Evolutionary conservation across 2,797 vertebrate species (phyloP).

Genomic region (Propithecus deckenii): DNA sequence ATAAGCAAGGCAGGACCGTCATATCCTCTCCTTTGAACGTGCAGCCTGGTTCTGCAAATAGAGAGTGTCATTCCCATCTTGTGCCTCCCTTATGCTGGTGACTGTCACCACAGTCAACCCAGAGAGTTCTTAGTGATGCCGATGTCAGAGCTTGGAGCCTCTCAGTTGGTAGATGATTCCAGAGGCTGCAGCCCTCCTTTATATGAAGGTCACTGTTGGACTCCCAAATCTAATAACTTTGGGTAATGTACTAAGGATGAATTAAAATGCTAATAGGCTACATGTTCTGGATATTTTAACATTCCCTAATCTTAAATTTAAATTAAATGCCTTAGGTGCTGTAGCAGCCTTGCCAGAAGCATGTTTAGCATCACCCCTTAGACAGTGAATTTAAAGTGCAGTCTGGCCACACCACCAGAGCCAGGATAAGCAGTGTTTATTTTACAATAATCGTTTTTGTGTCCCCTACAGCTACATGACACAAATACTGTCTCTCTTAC

Average conservation of each 20-base stretch:
- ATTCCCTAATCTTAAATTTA: constrained; percentile 78
- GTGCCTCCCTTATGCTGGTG: neutral
- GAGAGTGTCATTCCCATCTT: neutral
- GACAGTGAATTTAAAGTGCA: constrained; percentile 64
- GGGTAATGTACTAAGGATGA: constrained; percentile 69
- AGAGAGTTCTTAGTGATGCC: neutral
- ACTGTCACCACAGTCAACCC: neutral
- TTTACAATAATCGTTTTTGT: constrained; percentile 73
- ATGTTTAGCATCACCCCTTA: constrained; percentile 59
- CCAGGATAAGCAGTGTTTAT: constrained; percentile 45
- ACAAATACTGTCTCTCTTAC: constrained; percentile 62
- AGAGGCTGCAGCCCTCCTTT: neutral
- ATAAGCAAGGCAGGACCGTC: neutral
- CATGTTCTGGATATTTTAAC: constrained; percentile 70
- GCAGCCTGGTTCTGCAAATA: neutral
- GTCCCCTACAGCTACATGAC: constrained; percentile 60
- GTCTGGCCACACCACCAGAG: constrained; percentile 68
- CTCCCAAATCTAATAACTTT: constrained; percentile 42
- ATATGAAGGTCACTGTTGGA: constrained; percentile 49
- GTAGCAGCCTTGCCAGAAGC: constrained; percentile 76
- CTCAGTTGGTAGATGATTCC: neutral
- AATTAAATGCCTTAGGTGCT: constrained; percentile 79
- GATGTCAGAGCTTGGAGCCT: neutral
- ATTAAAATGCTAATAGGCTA: constrained; percentile 73
- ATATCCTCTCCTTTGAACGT: neutral